Evolutionary conservation across 2,888 invertebrate species (phyloP).

Genomic region (Agonum fuliginosum): DNA sequence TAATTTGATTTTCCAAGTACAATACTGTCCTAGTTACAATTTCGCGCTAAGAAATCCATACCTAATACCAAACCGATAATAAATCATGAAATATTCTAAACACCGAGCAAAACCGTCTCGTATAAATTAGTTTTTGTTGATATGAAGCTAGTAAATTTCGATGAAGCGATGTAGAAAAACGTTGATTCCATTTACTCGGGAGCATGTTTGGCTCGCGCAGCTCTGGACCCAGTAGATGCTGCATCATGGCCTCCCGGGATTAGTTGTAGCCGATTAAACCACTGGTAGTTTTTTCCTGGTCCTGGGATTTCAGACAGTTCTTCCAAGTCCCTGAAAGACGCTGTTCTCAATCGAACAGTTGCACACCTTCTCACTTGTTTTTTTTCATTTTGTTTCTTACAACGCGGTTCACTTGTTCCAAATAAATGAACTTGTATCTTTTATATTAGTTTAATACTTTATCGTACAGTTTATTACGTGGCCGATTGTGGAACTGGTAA

Average conservation of each 20-base stretch:
- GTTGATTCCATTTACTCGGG: conserved; percentile 44
- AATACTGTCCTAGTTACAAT: too few species aligned
- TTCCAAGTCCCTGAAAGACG: conserved; percentile 36
- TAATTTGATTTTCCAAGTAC: too few species aligned
- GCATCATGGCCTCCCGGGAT: conserved; percentile 52
- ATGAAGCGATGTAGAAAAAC: conserved; percentile 44
- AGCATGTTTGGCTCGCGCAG: conserved; percentile 39
- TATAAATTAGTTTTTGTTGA: neutral
- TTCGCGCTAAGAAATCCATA: too few species aligned
- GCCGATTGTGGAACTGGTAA: too few species aligned
- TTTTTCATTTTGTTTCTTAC: conserved; percentile 3
- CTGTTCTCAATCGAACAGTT: conserved; percentile 17
- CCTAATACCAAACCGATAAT: too few species aligned
- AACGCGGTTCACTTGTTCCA: too few species aligned
- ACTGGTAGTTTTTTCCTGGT: conserved; percentile 48
- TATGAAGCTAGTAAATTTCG: neutral
- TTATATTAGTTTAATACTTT: too few species aligned
- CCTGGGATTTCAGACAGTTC: conserved; percentile 28
- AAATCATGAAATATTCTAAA: neutral
- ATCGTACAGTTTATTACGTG: too few species aligned
- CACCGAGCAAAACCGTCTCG: neutral
- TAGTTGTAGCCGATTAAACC: conserved; percentile 58
- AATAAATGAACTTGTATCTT: too few species aligned
- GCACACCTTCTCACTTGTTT: conserved; percentile 15
- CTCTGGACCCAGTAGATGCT: conserved; percentile 32